Conservation (phyloP, 2,888 invertebrate species). For the Cybosia mesomella region DNA sequence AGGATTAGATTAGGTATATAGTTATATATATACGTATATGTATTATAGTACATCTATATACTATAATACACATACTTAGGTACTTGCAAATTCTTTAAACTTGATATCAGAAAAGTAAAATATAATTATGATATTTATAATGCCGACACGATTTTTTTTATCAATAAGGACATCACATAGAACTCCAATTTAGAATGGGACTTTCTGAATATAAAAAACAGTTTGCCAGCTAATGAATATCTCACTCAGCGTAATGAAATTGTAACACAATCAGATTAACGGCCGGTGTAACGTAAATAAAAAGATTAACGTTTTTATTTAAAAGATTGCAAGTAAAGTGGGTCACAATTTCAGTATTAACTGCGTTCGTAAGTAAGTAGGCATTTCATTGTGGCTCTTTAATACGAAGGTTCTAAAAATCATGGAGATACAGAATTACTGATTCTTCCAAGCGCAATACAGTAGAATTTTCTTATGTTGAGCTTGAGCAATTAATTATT, state of each 20-base stretch:
- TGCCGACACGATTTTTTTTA: background rate
- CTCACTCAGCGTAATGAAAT: constrained; percentile 47
- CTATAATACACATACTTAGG: no score
- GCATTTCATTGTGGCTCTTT: background rate
- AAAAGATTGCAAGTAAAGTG: background rate
- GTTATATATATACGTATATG: no score
- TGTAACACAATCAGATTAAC: constrained; percentile 44
- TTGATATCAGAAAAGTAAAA: background rate
- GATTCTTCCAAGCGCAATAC: background rate
- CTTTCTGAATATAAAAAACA: constrained; percentile 36
- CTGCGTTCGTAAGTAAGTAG: background rate
- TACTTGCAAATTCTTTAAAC: background rate
- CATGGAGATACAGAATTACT: background rate
- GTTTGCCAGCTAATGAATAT: constrained; percentile 35
- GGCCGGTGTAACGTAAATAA: constrained; percentile 31
- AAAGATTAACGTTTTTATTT: constrained; percentile 15
- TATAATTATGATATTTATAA: background rate
- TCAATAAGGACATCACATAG: constrained; percentile 7
- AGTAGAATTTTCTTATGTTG: background rate
- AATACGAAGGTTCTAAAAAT: background rate
- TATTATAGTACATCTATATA: no score
- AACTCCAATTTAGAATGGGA: constrained; percentile 37
- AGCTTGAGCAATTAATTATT: no score
- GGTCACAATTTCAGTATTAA: background rate
- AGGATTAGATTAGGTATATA: no score